Percentiles rank a stretch among this genome's conserved stretches.
Conservation (phyloP, 92 coral and sea anemone genomes). For the Actinernus sp. region DNA sequence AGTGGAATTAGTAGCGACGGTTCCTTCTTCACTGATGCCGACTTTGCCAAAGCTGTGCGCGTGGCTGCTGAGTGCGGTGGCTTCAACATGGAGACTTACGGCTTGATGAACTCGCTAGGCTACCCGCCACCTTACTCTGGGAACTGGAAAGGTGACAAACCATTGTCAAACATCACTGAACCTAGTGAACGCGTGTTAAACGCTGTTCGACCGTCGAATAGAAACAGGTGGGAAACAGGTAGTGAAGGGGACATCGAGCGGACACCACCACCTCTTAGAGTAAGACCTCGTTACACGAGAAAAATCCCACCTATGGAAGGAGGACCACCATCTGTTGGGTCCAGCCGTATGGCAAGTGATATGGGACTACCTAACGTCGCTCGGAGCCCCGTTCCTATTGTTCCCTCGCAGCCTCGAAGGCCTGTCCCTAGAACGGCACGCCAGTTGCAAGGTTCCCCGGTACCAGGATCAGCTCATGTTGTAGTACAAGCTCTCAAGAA, state of each 20-base stretch:
- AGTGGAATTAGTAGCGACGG: slow-evolving; percentile 96
- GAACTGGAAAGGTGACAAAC: slow-evolving; percentile 82
- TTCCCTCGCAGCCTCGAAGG: slow-evolving; percentile 90
- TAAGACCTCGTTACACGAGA: slow-evolving; percentile 78
- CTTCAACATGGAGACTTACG: slow-evolving; percentile 96
- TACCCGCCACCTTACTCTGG: slow-evolving; percentile 89
- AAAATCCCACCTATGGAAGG: slow-evolving; percentile 65
- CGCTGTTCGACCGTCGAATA: slow-evolving; percentile 49
- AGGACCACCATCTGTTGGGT: slow-evolving; percentile 48
- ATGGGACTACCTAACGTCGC: slow-evolving; percentile 74
- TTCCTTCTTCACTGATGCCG: slow-evolving; percentile 97
- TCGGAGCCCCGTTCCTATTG: slow-evolving; percentile 82
- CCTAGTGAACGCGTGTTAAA: slow-evolving; percentile 59
- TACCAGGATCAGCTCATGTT: slow-evolving; percentile 54
- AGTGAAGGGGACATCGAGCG: slow-evolving; percentile 85
- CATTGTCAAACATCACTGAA: slow-evolving; percentile 68
- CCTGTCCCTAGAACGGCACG: slow-evolving; percentile 78
- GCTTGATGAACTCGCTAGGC: slow-evolving; percentile 96
- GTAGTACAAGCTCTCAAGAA: slow-evolving; percentile 92
- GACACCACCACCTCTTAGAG: slow-evolving; percentile 76
- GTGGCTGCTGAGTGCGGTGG: slow-evolving; percentile 99
- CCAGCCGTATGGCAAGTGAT: slow-evolving; percentile 58
- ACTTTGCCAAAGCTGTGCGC: slow-evolving; percentile 97
- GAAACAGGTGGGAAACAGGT: slow-evolving; percentile 86
- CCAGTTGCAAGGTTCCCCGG: slow-evolving; percentile 65